Evolutionary conservation across 2,113 vertebrate genomes (phyloP), one percentile per base, ranked within the genome.

Genomic region (Mionectes macconnelli): DNA sequence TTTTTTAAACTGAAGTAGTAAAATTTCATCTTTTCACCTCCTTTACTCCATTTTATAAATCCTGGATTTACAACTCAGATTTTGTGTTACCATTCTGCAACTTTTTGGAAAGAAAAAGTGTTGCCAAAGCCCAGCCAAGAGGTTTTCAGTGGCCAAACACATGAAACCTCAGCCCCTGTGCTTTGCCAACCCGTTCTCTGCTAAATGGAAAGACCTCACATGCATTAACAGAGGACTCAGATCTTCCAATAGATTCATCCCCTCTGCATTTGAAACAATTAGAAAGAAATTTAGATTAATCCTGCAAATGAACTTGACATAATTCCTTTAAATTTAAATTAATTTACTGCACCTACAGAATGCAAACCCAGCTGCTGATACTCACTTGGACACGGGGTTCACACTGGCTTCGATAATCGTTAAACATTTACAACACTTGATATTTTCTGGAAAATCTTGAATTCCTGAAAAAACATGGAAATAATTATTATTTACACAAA

Each of bases 321-420:
- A 21, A 20, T 8, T 21, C 24, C 45, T 63, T 87, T 13, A 28
- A 3, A 53, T 33, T 31, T 31, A 14, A 59, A 25, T 56, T 62
- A 6, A 3, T 8, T 25, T 39, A 9, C 60, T 56, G 68, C 63
- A 77, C 87, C 73, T 24, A 93, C 55, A 84, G 57, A 28, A 89
- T 2, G 78, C 8, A 81, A 62, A 95, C 53, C 0, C 24, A 95
- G 69, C 72, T 25, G 45, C 50, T 73, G 84, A 95, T 97, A 98
- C 99, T 99, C 98, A 99, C 99, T 99, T 99, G 97, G 99, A 99
- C 97, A 99, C 99, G 7, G 99, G 99, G 96, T 99, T 99, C 97
- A 99, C 99, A 96, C 99, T 99, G 98, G 99, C 99, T 98, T 99
- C 99, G 96, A 99, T 99, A 97, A 99, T 99, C 91, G 99, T 99